Evolutionary conservation across 2,113 vertebrate species (phyloP), one percentile per base, ranked within the genome.

Genomic region (Sminthopsis crassicaudata): DNA sequence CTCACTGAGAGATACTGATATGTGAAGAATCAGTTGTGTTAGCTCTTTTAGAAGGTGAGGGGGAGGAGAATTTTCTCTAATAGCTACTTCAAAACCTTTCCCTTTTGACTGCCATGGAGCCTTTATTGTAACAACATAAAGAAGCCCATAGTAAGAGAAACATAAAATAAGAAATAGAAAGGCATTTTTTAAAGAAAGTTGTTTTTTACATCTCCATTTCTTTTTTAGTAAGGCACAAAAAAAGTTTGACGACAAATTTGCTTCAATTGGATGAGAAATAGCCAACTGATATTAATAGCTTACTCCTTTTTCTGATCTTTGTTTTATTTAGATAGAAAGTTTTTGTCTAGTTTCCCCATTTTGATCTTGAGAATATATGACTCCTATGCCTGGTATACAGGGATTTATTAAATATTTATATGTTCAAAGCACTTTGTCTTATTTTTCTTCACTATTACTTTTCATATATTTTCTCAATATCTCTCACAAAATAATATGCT

Each of bases 81-180:
- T 97, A 97, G 51, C 54, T 96, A 91, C 91, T 94, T 97, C 94
- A 96, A 97, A 98, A 96, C 92, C 90, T 97, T 97, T 98, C 91
- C 93, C 91, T 95, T 97, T 97, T 94, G 89, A 95, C 93, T 91
- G 53, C 9, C 53, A 46, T 92, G 57, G 54, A 93, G 46, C 22
- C 93, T 98, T 97, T 97, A 92, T 97, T 98, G 93, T 97, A 95
- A 97, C 97, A 97, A 96, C n/a, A 96, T 53, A 96, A 97, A 91
- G 92, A 91, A 93, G 30, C 51, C 96, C 94, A 89, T 24, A 95
- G 53, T 84, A 93, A 51, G 48, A 3, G 36, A 46, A 97, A 88
- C 3, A 95, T 95, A 95, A 95, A 60, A 97, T 53, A 95, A 95
- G 94, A 67, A 96, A 93, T 92, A 84, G 67, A 95, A 95, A 96